Percentiles rank a stretch among this genome's conserved stretches.
Conservation (phyloP, 2,888 invertebrate species). For the Chironomus tentans region DNA sequence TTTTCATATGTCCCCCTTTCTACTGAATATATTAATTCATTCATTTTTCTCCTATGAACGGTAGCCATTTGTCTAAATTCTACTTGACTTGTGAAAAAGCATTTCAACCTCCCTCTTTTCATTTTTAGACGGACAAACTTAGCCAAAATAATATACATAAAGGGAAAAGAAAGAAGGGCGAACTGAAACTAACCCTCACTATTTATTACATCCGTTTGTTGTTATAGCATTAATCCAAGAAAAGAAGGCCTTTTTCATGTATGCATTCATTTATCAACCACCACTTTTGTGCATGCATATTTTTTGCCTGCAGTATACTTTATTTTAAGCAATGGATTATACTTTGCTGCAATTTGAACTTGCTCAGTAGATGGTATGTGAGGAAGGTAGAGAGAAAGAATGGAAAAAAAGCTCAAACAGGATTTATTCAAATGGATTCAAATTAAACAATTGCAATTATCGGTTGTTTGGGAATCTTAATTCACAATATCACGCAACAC, state of each 20-base stretch:
- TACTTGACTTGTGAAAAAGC: not conserved
- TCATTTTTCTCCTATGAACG: not conserved
- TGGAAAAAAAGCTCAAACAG: not conserved
- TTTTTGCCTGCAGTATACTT: not conserved
- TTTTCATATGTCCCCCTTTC: not conserved
- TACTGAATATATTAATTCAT: not conserved
- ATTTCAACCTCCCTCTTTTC: not conserved
- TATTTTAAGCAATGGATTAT: not conserved
- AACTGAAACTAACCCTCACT: not conserved
- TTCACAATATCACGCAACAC: not conserved
- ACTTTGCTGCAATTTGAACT: not conserved
- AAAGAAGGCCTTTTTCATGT: not conserved
- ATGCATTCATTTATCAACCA: not conserved
- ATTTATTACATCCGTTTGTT: conserved; percentile 8
- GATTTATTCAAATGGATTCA: conserved; percentile 6
- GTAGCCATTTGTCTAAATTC: conserved; percentile 18
- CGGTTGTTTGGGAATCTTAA: not conserved
- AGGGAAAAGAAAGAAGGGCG: not conserved
- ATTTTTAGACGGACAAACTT: not conserved
- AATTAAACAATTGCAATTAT: conserved; percentile 2
- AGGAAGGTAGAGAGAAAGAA: not conserved
- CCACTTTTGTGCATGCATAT: not conserved
- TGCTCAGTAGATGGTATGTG: not conserved
- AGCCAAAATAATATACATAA: not conserved
- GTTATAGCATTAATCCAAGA: not conserved